Base-by-base conservation (phyloP, 92 coral and sea anemone species). In the Hydrozoanthus gracilis region DNA sequence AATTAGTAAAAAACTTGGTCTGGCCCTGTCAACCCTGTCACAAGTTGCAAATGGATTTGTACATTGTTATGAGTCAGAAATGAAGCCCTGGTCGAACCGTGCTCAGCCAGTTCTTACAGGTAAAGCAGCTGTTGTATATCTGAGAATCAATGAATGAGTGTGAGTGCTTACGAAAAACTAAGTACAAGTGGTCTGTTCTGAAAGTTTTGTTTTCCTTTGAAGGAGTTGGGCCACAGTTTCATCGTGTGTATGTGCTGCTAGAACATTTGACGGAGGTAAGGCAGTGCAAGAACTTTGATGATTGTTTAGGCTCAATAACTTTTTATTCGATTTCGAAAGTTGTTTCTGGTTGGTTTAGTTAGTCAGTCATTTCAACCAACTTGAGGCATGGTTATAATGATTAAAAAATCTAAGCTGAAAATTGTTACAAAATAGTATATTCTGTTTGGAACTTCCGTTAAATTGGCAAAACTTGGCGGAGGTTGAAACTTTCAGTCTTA, bases 21-120 rank as follows among this genome's bases (percentile, higher is more conserved):
- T 96, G 15, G 89, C 95, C 7, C 92, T 96, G 64, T 92, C 98
- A 6, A 96, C 97, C n/a, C 88, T 96, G 87, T 89, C 98, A 46
- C 99, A 96, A 82, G 95, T 92, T 71, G 95, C 95, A 51, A 91
- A 93, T 78, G 98, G 95, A 79, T 96, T 96, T 83, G 88, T 91
- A 61, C 97, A 95, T 44, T 95, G 99, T 76, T 96, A 93, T 84
- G 99, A 94, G 82, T 79, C 96, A 45, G 99, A 96, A 69, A 96
- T 96, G 99, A 92, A 95, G 48, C 98, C 98, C 0, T 96, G 99
- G 99, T 92, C 96, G 55, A 91, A 92, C 73, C 86, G 98, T 70
- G 88, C 91, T 47, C 93, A 92, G 86, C 99, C 99, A 45, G 71
- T 84, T 55, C 65, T 96, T 6, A 90, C 99, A 83, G 98, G 99